Evolutionary conservation across 30 jellyfish, hydroid and myxozoan species (phyloP), one percentile per base, ranked within the genome.

Genomic region (Rhopilema esculentum): DNA sequence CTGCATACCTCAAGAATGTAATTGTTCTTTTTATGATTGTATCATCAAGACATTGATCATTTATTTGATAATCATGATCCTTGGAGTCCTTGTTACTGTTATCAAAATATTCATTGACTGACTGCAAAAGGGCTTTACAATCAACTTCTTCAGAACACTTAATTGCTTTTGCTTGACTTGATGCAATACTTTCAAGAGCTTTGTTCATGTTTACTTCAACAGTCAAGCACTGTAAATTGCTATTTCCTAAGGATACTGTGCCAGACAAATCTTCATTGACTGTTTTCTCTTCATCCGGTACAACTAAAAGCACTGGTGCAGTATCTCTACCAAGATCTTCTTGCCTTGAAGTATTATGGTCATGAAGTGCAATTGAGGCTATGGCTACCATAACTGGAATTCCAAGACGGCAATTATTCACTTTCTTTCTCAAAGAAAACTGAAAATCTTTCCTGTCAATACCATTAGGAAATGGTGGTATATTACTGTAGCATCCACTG

Each of bases 321-420:
- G 91, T 88, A 49, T 80, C 89, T 50, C 91, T 64, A 21, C 97
- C 97, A 22, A 78, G 72, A 8, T 89, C 90, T 73, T 82, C 97
- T 65, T 76, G 88, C 77, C 90, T 94, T 24, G 91, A 77, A n/a
- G 86, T 84, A 70, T 94, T 94, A 71, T 74, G 89, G 25, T 94
- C 98, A 77, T 94, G 98, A 65, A 94, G 89, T 23, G 94, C 95
- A 84, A 94, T 82, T 21, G 98, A 83, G 33, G 94, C 92, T 27
- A 94, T 82, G 53, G 98, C 98, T 18, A 94, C 96, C 87, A 86
- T 94, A 31, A 94, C 89, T 18, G 97, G 97, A 15, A 94, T 94
- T 4, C 97, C 96, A 6, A 94, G 83, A 12, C 98, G 93, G 33
- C 98, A 94, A 65, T 89, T 91, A 21, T 97, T 89, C 68, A 94